Evolutionary conservation across 37 sponge, comb jelly and placozoan genomes (phyloP).

Genomic region (Chondrilla cf. caribensis): DNA sequence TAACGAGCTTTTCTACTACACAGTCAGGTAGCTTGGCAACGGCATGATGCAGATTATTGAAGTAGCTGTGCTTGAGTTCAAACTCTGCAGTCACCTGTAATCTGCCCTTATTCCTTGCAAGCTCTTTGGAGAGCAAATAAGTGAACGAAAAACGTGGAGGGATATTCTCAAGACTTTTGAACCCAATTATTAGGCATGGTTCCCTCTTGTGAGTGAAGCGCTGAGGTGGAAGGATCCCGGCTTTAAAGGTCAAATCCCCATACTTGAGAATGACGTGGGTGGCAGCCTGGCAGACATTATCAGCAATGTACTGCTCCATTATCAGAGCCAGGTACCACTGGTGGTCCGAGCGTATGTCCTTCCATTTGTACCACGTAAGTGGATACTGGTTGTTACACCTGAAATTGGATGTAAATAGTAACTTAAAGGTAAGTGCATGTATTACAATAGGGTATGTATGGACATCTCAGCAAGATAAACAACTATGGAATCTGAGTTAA

Average conservation of each 20-base stretch:
- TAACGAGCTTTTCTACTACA: background rate
- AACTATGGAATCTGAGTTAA: too few relatives aligned
- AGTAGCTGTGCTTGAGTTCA: background rate
- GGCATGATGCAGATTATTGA: background rate
- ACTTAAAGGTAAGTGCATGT: too few relatives aligned
- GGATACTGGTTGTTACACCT: too few relatives aligned
- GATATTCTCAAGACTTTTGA: background rate
- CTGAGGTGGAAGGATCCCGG: background rate
- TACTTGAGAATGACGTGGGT: background rate
- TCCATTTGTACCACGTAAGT: too few relatives aligned
- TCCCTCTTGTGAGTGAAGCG: background rate
- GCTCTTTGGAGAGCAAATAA: background rate
- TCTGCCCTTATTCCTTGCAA: background rate
- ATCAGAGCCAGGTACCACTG: background rate
- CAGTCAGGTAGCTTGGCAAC: background rate
- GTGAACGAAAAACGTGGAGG: background rate
- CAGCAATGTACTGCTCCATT: constrained; percentile 6
- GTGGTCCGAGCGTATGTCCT: background rate
- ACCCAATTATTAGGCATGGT: background rate
- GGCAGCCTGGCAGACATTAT: constrained; percentile 3
- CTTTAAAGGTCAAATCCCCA: background rate
- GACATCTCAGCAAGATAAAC: too few relatives aligned
- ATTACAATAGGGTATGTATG: too few relatives aligned
- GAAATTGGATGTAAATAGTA: too few relatives aligned
- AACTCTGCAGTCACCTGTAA: background rate